Conservation (phyloP, 37 sponge, comb jelly and placozoan genomes). For the Haliclona indistincta region DNA sequence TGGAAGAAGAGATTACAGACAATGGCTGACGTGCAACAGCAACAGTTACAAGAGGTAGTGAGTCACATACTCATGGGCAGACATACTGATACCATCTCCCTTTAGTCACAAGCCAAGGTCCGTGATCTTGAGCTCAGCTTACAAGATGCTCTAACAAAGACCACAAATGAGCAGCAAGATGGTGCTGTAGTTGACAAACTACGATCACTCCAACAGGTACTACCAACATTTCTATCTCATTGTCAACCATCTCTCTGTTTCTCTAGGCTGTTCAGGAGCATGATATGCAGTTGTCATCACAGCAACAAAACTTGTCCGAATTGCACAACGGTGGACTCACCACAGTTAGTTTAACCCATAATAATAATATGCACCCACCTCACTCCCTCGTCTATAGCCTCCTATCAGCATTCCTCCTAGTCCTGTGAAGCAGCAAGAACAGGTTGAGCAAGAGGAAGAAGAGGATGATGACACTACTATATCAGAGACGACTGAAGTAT, state of each 20-base stretch:
- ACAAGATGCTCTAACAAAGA: not conserved
- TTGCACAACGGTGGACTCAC: no score
- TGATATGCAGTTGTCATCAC: slow-evolving; percentile 8
- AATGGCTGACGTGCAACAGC: slow-evolving; percentile 21
- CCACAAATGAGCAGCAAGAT: not conserved
- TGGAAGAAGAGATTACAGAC: slow-evolving; percentile 59
- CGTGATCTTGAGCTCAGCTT: not conserved
- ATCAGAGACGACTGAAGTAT: no score
- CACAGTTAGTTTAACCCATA: no score
- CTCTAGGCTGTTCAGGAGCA: slow-evolving; percentile 42
- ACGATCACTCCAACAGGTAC: slow-evolving; percentile 4
- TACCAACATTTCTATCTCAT: not conserved
- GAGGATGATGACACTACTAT: not conserved
- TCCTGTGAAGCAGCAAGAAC: not conserved
- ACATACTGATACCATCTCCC: slow-evolving; percentile 3
- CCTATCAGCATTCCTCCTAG: not conserved
- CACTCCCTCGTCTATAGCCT: not conserved
- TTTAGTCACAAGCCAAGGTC: slow-evolving; percentile 2
- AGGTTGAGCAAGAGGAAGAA: not conserved
- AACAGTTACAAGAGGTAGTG: slow-evolving; percentile 47
- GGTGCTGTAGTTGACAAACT: not conserved
- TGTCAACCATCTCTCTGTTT: not conserved
- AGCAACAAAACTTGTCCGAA: not conserved
- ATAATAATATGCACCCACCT: no score
- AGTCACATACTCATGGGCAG: slow-evolving; percentile 24